phyloP scores from a whole-genome alignment of 2,797 vertebrate species.

The Crenuchus spilurus region DNA sequence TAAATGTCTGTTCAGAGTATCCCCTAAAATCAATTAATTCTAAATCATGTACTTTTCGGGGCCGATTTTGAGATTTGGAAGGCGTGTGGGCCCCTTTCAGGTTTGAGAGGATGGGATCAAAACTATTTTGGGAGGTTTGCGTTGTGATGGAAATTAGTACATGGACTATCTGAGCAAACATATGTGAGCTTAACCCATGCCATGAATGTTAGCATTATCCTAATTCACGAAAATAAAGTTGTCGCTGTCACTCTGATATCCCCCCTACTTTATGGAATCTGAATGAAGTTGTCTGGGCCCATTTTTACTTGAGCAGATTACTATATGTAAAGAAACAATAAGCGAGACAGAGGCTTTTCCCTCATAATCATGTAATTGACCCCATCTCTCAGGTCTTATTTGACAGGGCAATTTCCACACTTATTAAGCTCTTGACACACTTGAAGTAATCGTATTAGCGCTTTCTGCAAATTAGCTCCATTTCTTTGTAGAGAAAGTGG shows the following conservation, averaged over 20 bases:
- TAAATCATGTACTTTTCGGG: constrained; percentile 15
- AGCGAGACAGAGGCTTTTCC: constrained; percentile 72
- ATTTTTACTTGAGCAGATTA: constrained; percentile 82
- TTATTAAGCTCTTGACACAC: constrained; percentile 87
- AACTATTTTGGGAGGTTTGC: constrained; percentile 66
- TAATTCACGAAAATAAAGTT: constrained; percentile 83
- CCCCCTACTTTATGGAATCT: constrained; percentile 70
- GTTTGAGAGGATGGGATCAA: constrained; percentile 61
- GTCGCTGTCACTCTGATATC: constrained; percentile 81
- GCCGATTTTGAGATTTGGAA: constrained; percentile 31
- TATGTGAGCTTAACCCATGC: constrained; percentile 78
- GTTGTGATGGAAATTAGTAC: constrained; percentile 71
- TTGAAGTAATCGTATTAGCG: constrained; percentile 87
- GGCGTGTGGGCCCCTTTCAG: constrained; percentile 19
- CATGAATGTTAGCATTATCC: constrained; percentile 80
- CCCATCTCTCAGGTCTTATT: constrained; percentile 77
- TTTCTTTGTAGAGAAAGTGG: constrained; percentile 64
- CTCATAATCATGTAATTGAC: constrained; percentile 81
- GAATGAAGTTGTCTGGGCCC: constrained; percentile 76
- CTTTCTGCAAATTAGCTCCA: constrained; percentile 79
- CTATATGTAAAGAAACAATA: constrained; percentile 84
- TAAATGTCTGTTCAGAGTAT: constrained; percentile 23
- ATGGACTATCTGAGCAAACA: constrained; percentile 72
- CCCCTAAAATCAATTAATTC: constrained; percentile 9
- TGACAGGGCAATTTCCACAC: constrained; percentile 88